These are phyloP conservation scores for Aphrocallistes beatrix DNA, from an alignment of 37 sponge, comb jelly and placozoan genomes.

Conservation along the genomic window DNA sequence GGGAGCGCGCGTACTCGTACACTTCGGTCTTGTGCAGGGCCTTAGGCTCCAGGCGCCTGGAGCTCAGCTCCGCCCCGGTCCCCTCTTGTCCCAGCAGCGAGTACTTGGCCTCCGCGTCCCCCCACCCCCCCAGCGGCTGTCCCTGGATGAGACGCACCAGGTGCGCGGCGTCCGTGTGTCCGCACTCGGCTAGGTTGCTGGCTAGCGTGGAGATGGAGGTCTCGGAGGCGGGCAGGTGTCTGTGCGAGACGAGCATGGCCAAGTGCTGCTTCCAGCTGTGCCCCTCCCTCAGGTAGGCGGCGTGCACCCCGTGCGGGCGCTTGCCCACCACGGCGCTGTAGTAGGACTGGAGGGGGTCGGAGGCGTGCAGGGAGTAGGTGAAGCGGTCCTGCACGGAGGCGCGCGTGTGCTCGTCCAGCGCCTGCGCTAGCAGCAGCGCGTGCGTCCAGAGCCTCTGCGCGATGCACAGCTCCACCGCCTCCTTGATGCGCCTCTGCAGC, in stretches of 20 bases:
- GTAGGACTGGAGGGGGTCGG: slow-evolving; percentile 61
- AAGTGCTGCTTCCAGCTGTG: slow-evolving; percentile 65
- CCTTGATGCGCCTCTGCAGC: slow-evolving; percentile 48
- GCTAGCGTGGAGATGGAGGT: slow-evolving; percentile 36
- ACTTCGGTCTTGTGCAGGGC: slow-evolving; percentile 43
- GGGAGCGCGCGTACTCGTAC: slow-evolving; percentile 55
- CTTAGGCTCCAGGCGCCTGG: slow-evolving; percentile 13
- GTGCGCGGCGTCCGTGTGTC: neutral
- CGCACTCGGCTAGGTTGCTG: slow-evolving; percentile 35
- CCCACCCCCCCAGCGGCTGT: slow-evolving; percentile 31
- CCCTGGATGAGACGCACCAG: slow-evolving; percentile 21
- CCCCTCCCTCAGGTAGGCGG: slow-evolving; percentile 45
- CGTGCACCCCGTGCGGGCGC: slow-evolving; percentile 24
- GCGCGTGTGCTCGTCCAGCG: slow-evolving; percentile 67
- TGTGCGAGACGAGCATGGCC: slow-evolving; percentile 56
- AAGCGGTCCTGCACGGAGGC: slow-evolving; percentile 63
- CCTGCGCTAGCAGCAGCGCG: slow-evolving; percentile 54
- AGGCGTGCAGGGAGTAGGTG: slow-evolving; percentile 49
- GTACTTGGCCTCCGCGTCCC: slow-evolving; percentile 26
- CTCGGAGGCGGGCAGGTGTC: slow-evolving; percentile 17
- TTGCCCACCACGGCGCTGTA: slow-evolving; percentile 60
- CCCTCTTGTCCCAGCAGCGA: slow-evolving; percentile 44
- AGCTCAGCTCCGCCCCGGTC: neutral
- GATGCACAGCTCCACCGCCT: slow-evolving; percentile 52
- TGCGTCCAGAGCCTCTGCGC: slow-evolving; percentile 53